These are phyloP conservation scores for Globodera ellingtonae DNA, from an alignment of 1,140 invertebrate genomes.

Conservation along the genomic window DNA sequence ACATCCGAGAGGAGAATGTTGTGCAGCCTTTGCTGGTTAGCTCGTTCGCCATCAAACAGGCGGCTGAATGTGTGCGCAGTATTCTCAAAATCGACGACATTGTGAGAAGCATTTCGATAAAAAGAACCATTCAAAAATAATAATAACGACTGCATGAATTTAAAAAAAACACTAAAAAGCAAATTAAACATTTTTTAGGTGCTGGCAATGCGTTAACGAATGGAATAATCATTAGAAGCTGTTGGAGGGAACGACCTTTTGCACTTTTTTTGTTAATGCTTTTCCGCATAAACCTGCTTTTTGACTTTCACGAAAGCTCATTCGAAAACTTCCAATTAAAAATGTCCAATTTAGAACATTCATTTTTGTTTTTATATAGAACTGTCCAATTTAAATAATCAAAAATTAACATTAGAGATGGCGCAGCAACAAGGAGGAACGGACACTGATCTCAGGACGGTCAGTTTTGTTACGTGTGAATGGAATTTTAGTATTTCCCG, in stretches of 20 bases:
- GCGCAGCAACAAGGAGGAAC: not conserved
- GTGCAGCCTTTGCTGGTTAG: conserved; percentile 94
- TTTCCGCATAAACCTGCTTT: not conserved
- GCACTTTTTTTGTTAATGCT: not conserved
- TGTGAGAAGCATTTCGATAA: conserved; percentile 64
- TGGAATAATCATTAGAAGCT: not conserved
- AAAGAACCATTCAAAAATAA: too few relatives aligned
- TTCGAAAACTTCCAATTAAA: too few relatives aligned
- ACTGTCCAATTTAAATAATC: not conserved
- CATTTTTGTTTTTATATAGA: too few relatives aligned
- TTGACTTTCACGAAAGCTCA: too few relatives aligned
- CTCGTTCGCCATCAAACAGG: conserved; percentile 86
- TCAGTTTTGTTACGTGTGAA: not conserved
- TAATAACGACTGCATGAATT: too few relatives aligned
- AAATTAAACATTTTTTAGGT: not conserved
- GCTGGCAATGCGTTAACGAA: not conserved
- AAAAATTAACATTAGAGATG: not conserved
- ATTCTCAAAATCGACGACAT: conserved; percentile 99
- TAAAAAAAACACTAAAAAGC: not conserved
- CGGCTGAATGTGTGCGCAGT: conserved; percentile 92
- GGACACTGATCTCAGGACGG: conserved; percentile 24
- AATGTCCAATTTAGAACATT: too few relatives aligned
- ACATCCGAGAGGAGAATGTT: conserved; percentile 95
- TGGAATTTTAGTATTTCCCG: too few relatives aligned
- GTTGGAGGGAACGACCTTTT: not conserved